Evolutionary conservation across 2,113 vertebrate genomes (phyloP), one percentile per base, ranked within the genome.

Genomic region (Thinocorus orbignyianus): DNA sequence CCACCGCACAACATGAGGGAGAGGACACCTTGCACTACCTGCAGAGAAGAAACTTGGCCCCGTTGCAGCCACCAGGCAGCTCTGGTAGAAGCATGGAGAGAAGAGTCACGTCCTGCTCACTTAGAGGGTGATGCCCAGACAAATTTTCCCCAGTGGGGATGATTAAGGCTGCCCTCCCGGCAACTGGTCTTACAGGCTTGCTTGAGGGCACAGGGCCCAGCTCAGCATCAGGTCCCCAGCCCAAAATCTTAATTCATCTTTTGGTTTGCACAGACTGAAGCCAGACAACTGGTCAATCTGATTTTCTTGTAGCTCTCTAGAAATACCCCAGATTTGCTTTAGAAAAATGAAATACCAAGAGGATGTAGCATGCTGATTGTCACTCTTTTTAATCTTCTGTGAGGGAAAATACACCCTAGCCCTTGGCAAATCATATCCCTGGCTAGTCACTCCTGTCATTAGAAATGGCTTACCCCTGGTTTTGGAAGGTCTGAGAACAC

Each of bases 31-130:
- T 8, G 20, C 10, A 5, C 8, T 19, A 30, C 31, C 25, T 0
- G 0, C 25, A 24, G 77, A 37, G 16, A 66, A 35, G 17, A 31
- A 26, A 9, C 49, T 30, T 3, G 0, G 26, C 17, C 39, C 44
- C 1, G 10, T 30, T 42, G 44, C 17, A 17, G 31, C 52, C n/a
- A 25, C 15, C 31, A 28, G 48, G 17, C 83, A 65, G 58, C 58
- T 77, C 28, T 33, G 52, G 52, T 22, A 77, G 54, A 60, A 26
- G 20, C 39, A 52, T 33, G 25, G 41, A 80, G 74, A 68, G 11
- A 19, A 46, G 11, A 70, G 8, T 44, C 25, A 13, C 18, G 31
- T 64, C 19, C 81, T 49, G 54, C 58, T 92, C 41, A 17, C 33
- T 62, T 58, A 35, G 31, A 86, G 9, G 11, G 26, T 37, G 54